Evolutionary conservation across 92 coral and sea anemone genomes (phyloP).

Genomic region (Muricea muricata): DNA sequence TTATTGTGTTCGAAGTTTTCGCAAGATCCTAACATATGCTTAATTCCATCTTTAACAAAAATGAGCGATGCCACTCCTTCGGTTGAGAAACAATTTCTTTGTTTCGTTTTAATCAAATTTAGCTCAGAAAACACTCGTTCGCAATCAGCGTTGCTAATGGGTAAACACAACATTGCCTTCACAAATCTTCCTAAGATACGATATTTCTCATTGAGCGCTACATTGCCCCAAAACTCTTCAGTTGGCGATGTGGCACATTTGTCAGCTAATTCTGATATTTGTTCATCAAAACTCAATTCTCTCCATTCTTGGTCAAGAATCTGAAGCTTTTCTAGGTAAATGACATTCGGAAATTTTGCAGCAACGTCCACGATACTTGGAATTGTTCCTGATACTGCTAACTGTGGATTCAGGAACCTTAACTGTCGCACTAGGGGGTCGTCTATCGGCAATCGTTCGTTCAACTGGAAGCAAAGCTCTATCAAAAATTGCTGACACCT

Average conservation of each 20-base stretch:
- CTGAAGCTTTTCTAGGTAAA: constrained; percentile 14
- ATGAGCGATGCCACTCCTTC: constrained; percentile 31
- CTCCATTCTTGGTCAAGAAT: constrained; percentile 24
- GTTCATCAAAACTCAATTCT: constrained; percentile 23
- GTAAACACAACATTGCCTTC: constrained; percentile 24
- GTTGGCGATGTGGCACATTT: constrained; percentile 18
- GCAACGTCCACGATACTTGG: background rate
- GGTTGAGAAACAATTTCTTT: constrained; percentile 22
- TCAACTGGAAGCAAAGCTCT: background rate
- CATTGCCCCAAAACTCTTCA: constrained; percentile 28
- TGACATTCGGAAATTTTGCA: background rate
- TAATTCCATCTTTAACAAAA: constrained; percentile 20
- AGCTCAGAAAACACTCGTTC: constrained; percentile 21
- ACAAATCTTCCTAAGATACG: background rate
- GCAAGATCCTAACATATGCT: constrained; percentile 11
- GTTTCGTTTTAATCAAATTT: constrained; percentile 13
- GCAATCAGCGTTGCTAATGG: constrained; percentile 11
- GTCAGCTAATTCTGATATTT: constrained; percentile 17
- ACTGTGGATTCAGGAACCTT: background rate
- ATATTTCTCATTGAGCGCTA: constrained; percentile 6
- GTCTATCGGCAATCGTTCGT: background rate
- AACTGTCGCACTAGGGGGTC: background rate
- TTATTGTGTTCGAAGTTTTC: constrained; percentile 3
- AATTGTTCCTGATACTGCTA: constrained; percentile 1
- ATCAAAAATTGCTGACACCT: background rate